These are phyloP conservation scores for Lonchura striata DNA, from an alignment of 2,113 vertebrate genomes.

Conservation along the genomic window DNA sequence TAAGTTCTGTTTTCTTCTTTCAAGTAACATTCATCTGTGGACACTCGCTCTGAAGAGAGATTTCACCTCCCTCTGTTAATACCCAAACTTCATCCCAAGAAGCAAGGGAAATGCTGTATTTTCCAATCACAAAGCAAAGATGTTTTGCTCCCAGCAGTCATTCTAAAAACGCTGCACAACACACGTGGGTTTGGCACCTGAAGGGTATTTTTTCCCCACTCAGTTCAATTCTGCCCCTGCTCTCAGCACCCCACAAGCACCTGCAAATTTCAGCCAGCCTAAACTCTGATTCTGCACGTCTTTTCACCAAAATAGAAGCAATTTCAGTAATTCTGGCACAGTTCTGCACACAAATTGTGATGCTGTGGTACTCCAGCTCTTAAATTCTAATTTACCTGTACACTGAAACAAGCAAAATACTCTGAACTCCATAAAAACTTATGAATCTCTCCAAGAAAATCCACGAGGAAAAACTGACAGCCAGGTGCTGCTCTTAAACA, in stretches of 20 bases:
- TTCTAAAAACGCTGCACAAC: not conserved
- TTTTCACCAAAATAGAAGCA: not conserved
- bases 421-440: not conserved
- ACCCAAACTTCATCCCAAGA: not conserved
- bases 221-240: not conserved
- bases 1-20: conserved; percentile 35
- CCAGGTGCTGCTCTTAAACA: not conserved
- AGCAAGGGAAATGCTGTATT: not conserved
- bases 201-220: fast-evolving
- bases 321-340: not conserved
- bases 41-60: not conserved
- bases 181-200: not conserved
- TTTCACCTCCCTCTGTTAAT: not conserved
- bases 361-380: not conserved
- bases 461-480: not conserved
- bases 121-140: not conserved
- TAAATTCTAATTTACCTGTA: fast-evolving
- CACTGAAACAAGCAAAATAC: fast-evolving
- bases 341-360: fast-evolving
- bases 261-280: not conserved
- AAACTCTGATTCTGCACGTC: not conserved
- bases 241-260: not conserved
- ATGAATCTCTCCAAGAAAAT: not conserved
- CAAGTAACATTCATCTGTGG: conserved; percentile 6
- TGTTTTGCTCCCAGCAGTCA: not conserved